phyloP scores from a whole-genome alignment of 2,113 vertebrate species.

The Seriola rivoliana region DNA sequence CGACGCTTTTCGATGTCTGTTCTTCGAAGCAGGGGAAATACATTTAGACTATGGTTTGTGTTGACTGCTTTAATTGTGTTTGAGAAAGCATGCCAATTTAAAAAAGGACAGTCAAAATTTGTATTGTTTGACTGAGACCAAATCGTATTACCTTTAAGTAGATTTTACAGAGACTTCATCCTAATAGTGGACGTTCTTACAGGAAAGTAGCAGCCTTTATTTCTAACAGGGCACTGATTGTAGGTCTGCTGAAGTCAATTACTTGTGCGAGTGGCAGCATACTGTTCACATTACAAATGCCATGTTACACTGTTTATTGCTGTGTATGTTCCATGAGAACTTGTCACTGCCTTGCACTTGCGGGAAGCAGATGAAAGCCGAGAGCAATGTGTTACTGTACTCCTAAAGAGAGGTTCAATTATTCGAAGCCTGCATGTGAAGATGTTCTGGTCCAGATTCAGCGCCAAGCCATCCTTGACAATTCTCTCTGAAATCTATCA shows the following conservation, averaged over 20 bases:
- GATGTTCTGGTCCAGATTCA: constrained; percentile 61
- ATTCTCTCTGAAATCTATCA: constrained; percentile 63
- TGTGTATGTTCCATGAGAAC: constrained; percentile 71
- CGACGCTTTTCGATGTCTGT: background rate
- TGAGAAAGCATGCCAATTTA: constrained; percentile 4
- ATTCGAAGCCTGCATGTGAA: constrained; percentile 58
- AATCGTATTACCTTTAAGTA: constrained; percentile 7
- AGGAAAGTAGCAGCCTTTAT: constrained; percentile 39
- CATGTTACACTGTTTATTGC: constrained; percentile 68
- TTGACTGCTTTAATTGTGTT: constrained; percentile 10
- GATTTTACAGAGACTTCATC: constrained; percentile 9
- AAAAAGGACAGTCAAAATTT: background rate
- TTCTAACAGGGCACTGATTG: constrained; percentile 66
- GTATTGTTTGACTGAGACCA: constrained; percentile 28
- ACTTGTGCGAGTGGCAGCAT: constrained; percentile 73
- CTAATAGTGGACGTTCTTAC: constrained; percentile 37
- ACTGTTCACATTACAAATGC: constrained; percentile 73
- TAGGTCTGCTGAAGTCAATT: constrained; percentile 74
- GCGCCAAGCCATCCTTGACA: constrained; percentile 62
- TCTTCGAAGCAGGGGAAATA: constrained; percentile 13
- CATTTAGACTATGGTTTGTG: constrained; percentile 12
- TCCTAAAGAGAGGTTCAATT: constrained; percentile 60
- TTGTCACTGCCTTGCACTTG: constrained; percentile 57
- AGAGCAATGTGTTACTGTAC: constrained; percentile 51
- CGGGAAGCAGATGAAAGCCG: constrained; percentile 73